phyloP scores from a whole-genome alignment of 1,140 invertebrate genomes.

The Panulirus ornatus region DNA sequence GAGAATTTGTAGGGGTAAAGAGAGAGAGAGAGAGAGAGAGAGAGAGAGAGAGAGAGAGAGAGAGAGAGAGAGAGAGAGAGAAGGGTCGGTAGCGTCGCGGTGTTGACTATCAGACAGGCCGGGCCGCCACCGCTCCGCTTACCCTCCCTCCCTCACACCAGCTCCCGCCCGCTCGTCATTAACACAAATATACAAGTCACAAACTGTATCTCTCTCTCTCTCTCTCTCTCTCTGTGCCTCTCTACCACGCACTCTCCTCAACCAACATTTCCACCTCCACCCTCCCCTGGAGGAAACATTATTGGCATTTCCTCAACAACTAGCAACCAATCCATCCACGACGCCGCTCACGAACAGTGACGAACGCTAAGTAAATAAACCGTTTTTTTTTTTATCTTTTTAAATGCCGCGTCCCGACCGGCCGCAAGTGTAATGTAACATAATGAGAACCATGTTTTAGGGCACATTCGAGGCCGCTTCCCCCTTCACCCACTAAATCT shows the following conservation, averaged over 20 bases:
- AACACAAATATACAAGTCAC: background rate
- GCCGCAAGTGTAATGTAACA: constrained; percentile 29
- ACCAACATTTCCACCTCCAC: background rate
- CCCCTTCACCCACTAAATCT: constrained; percentile 18
- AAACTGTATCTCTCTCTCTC: background rate
- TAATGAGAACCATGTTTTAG: constrained; percentile 21
- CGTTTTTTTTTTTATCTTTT: no score
- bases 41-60: background rate
- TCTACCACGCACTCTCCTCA: background rate
- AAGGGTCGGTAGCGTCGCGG: background rate
- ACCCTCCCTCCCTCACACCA: background rate
- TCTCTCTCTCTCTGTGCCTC: background rate
- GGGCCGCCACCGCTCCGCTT: background rate
- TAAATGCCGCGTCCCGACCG: background rate
- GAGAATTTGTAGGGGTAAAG: background rate
- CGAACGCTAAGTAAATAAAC: background rate
- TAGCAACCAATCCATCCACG: background rate
- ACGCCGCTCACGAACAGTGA: background rate
- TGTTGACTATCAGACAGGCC: background rate
- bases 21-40: background rate
- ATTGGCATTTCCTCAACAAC: background rate
- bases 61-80: background rate
- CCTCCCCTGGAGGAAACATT: background rate
- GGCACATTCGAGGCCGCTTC: background rate
- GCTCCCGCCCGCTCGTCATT: background rate